A percentile compares a stretch with the other conserved stretches of the same genome.
These are phyloP conservation scores for Acropora tenuis DNA, from an alignment of 64 coral and sea anemone genomes.

Conservation along the genomic window DNA sequence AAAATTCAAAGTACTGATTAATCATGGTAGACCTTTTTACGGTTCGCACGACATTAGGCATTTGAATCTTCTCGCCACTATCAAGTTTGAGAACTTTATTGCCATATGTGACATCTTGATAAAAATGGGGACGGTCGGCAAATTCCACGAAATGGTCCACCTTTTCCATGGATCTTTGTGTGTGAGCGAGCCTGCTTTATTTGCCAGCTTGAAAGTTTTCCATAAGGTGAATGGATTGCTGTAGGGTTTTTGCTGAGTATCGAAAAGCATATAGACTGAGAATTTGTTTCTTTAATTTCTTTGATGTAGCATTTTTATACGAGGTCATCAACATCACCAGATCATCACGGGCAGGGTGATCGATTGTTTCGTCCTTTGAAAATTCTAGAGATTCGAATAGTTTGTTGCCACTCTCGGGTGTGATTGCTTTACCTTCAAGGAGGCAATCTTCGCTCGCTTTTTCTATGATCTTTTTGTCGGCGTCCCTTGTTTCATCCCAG, in stretches of 20 bases:
- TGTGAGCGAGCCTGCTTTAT: slow-evolving; percentile 23
- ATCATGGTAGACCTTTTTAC: not conserved
- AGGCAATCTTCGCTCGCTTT: slow-evolving; percentile 19
- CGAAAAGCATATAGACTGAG: slow-evolving; percentile 14
- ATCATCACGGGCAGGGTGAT: not conserved
- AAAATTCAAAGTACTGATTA: not conserved
- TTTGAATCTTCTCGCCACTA: not conserved
- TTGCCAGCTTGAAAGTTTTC: slow-evolving; percentile 18
- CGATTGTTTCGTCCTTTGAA: not conserved
- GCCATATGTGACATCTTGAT: not conserved
- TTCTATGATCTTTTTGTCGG: slow-evolving; percentile 12
- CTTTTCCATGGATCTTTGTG: not conserved
- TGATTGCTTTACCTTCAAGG: not conserved
- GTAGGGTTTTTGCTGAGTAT: slow-evolving; percentile 2
- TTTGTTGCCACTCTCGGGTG: not conserved
- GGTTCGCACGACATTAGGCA: not conserved
- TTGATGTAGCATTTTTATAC: slow-evolving; percentile 25
- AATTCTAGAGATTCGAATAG: slow-evolving; percentile 3
- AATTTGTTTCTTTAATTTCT: slow-evolving; percentile 40
- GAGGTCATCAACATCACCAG: not conserved
- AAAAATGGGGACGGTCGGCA: not conserved
- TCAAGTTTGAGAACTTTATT: not conserved
- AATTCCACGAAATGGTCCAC: not conserved
- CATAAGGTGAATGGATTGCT: slow-evolving; percentile 23
- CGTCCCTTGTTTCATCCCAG: slow-evolving; percentile 22